Conservation (phyloP, 2,888 invertebrate genomes). For the Amitus sp. region DNA sequence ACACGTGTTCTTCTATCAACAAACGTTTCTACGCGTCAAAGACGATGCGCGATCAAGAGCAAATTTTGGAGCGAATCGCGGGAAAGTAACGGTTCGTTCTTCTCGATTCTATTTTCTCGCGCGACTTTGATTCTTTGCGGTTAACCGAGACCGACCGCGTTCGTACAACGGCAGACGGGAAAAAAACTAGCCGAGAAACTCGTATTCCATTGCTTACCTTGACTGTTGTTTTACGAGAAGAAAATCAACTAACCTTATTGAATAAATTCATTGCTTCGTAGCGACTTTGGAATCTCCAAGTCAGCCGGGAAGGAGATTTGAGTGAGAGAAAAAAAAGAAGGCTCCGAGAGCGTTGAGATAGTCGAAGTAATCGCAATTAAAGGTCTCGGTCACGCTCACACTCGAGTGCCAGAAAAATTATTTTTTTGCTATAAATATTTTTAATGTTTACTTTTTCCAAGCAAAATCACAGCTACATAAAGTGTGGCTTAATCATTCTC, state of each 20-base stretch:
- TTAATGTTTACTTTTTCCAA: conserved; percentile 65
- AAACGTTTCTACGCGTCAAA: too few relatives aligned
- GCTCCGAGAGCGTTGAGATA: conserved; percentile 26
- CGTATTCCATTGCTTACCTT: conserved; percentile 18
- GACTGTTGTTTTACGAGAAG: conserved; percentile 10
- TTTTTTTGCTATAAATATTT: conserved; percentile 63
- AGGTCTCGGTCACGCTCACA: conserved; percentile 44
- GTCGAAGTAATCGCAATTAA: conserved; percentile 40
- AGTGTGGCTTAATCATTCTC: conserved; percentile 61
- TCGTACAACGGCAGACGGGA: conserved; percentile 13
- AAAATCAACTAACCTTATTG: neutral
- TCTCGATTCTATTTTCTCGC: conserved; percentile 35
- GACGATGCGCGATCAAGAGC: too few relatives aligned
- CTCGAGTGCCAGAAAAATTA: too few relatives aligned
- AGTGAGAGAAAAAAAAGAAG: neutral
- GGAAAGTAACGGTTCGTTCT: too few relatives aligned
- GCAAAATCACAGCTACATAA: conserved; percentile 67
- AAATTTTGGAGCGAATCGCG: too few relatives aligned
- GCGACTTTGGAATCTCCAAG: too few relatives aligned
- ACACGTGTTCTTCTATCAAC: too few relatives aligned
- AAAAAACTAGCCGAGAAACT: conserved; percentile 20
- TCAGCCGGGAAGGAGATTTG: neutral
- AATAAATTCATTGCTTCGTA: neutral
- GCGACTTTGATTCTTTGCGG: conserved; percentile 30
- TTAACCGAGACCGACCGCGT: conserved; percentile 19